These are phyloP conservation scores for Rhorus exstirpatorius DNA, from an alignment of 2,888 invertebrate species.

Conservation along the genomic window DNA sequence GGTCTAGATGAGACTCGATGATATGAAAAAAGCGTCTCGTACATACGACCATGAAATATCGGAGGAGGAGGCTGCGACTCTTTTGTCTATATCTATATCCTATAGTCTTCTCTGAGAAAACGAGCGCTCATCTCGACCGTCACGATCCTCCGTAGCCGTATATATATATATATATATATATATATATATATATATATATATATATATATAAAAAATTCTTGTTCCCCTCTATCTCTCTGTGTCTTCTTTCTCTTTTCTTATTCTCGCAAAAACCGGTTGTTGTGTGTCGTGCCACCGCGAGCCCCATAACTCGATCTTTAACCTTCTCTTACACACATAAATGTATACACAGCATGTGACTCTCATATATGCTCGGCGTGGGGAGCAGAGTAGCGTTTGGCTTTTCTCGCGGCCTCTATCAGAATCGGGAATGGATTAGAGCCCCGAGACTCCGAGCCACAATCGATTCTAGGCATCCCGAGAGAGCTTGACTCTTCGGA, in stretches of 20 bases:
- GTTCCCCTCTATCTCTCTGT: conserved; percentile 13
- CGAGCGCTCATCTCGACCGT: conserved; percentile 29
- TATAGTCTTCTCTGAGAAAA: conserved; percentile 26
- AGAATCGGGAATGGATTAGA: conserved; percentile 61
- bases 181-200: neutral
- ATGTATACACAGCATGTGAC: neutral
- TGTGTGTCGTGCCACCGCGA: conserved; percentile 59
- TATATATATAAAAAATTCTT: conserved; percentile 51
- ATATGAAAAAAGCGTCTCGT: conserved; percentile 23
- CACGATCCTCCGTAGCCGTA: conserved; percentile 17
- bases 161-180: conserved; percentile 17
- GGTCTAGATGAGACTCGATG: neutral
- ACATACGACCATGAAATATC: conserved; percentile 21
- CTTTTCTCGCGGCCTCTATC: conserved; percentile 48
- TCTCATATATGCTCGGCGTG: neutral
- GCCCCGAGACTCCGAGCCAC: conserved; percentile 34
- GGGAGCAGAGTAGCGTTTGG: conserved; percentile 20
- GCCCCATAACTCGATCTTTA: conserved; percentile 68
- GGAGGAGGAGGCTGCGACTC: neutral
- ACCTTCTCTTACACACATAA: conserved; percentile 51
- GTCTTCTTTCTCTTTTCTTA: conserved; percentile 52
- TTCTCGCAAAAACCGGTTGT: conserved; percentile 69
- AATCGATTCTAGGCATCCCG: conserved; percentile 38
- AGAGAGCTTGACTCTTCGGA: conserved; percentile 15
- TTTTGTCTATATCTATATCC: conserved; percentile 15